Evolutionary conservation across 2,113 vertebrate genomes (phyloP).

Genomic region (Corythoichthys intestinalis): DNA sequence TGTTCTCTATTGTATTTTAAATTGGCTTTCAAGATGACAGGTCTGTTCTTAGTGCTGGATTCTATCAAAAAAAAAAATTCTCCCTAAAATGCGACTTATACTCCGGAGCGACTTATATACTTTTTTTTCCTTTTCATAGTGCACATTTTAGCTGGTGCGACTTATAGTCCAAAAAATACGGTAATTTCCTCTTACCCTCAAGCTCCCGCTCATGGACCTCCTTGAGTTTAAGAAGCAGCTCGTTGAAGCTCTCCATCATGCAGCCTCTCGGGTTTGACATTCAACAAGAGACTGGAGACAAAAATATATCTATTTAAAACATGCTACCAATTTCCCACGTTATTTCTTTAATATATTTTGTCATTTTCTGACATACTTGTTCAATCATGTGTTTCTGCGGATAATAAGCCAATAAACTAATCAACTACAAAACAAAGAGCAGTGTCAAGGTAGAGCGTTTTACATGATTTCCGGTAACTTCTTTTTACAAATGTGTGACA

Average conservation of each 20-base stretch:
- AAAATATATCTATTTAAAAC: neutral
- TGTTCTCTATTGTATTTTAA: no score
- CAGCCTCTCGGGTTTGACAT: slow-evolving; percentile 1
- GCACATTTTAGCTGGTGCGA: no score
- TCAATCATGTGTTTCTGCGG: neutral
- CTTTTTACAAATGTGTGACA: no score
- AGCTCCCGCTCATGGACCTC: slow-evolving; percentile 88
- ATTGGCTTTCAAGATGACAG: no score
- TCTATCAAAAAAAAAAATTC: no score
- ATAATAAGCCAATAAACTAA: neutral
- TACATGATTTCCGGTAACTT: no score
- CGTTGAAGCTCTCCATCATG: slow-evolving; percentile 79
- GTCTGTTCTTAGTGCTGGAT: no score
- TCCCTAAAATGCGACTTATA: no score
- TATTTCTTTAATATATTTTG: neutral
- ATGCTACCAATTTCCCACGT: neutral
- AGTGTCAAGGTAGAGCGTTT: no score
- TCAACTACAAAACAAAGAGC: neutral
- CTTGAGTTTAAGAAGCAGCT: slow-evolving; percentile 80
- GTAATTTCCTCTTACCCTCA: slow-evolving; percentile 69
- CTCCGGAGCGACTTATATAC: no score
- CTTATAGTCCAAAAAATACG: no score
- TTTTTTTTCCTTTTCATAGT: no score
- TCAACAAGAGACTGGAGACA: neutral
- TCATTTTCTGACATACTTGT: neutral